Evolutionary conservation across 2,888 invertebrate genomes (phyloP).

Genomic region (Diarsia brunnea): DNA sequence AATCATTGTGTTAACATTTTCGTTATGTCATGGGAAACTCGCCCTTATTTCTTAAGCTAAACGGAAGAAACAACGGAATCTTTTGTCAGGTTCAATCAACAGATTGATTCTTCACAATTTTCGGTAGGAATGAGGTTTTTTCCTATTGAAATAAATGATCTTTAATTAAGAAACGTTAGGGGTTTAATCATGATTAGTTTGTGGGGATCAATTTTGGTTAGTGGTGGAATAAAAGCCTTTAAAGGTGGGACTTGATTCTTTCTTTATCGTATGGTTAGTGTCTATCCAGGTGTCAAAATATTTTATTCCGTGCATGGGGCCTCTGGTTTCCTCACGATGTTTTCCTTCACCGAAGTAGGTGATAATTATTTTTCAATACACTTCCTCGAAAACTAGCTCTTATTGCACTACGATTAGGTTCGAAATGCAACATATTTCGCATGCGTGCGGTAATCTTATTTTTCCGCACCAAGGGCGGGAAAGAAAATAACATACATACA

Average conservation of each 20-base stretch:
- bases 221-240: constrained; percentile 2
- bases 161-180: constrained; percentile 3
- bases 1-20: constrained; percentile 21
- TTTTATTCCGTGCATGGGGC: no score
- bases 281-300: no score
- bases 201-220: constrained; percentile 17
- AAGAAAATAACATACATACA: no score
- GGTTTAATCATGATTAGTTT: background rate
- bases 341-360: no score
- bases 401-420: no score
- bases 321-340: no score
- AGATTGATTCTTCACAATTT: constrained; percentile 19
- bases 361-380: no score
- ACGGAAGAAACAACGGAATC: background rate
- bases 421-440: no score
- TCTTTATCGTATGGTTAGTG: no score
- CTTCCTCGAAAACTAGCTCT: no score
- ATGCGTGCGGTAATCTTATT: no score
- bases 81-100: constrained; percentile 24
- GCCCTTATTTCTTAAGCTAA: background rate
- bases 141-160: constrained; percentile 15
- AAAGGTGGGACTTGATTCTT: background rate
- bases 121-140: background rate
- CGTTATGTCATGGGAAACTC: constrained; percentile 8
- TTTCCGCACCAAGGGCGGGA: no score